phyloP scores from a whole-genome alignment of 1,140 invertebrate genomes.

The Drosophila kurseongensis region DNA sequence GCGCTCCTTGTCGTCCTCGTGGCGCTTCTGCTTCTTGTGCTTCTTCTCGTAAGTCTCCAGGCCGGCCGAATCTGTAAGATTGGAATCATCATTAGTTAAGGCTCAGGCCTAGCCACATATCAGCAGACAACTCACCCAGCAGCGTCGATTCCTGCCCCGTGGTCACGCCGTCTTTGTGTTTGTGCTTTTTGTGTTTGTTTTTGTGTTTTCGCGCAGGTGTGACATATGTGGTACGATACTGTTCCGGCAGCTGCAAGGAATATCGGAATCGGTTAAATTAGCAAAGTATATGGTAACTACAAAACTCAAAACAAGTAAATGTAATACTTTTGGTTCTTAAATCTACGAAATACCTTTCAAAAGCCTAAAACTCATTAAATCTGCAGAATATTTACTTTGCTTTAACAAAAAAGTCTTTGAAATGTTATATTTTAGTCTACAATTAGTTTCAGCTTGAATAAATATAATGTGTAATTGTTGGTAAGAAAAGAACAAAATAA shows the following conservation, averaged over 20 bases:
- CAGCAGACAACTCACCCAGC: slow-evolving; percentile 81
- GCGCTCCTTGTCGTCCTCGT: slow-evolving; percentile 97
- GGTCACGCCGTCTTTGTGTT: slow-evolving; percentile 94
- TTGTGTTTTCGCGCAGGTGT: slow-evolving; percentile 96
- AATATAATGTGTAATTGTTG: too few relatives aligned
- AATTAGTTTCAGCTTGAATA: too few relatives aligned
- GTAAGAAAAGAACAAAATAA: too few relatives aligned
- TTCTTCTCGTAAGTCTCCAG: slow-evolving; percentile 96
- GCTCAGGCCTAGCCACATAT: not conserved
- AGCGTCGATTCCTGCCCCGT: slow-evolving; percentile 87
- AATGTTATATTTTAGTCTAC: too few relatives aligned
- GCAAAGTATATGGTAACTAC: not conserved
- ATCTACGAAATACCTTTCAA: too few relatives aligned
- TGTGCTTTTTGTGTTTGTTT: slow-evolving; percentile 97
- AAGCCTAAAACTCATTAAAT: too few relatives aligned
- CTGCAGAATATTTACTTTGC: too few relatives aligned
- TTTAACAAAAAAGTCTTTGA: too few relatives aligned
- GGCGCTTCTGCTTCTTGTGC: slow-evolving; percentile 97
- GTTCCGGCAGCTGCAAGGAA: slow-evolving; percentile 93
- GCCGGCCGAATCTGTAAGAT: slow-evolving; percentile 86
- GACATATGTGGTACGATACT: slow-evolving; percentile 96
- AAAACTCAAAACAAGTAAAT: too few relatives aligned
- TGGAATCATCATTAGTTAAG: not conserved
- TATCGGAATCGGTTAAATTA: slow-evolving; percentile 13
- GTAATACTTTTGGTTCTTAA: too few relatives aligned